Conservation (phyloP, 2,113 vertebrate genomes). For the Neotoma lepida region DNA sequence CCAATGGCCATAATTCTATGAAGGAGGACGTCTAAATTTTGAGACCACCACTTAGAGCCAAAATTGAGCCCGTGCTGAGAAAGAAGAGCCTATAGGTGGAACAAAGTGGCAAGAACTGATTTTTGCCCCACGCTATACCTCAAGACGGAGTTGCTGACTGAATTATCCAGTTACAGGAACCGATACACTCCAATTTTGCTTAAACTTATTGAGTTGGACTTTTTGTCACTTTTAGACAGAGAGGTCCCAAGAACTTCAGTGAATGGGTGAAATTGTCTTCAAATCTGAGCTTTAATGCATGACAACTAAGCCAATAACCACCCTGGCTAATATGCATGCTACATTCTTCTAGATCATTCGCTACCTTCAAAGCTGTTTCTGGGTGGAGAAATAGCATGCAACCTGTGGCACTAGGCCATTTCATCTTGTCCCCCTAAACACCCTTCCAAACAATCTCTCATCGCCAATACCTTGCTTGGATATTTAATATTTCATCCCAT, state of each 20-base stretch:
- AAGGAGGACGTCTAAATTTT: neutral
- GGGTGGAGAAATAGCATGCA: neutral
- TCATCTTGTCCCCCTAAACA: neutral
- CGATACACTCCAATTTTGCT: neutral
- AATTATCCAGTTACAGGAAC: neutral
- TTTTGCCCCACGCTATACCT: neutral
- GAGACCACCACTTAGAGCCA: neutral
- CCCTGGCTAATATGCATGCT: too few species aligned
- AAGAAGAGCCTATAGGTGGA: neutral
- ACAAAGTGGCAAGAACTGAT: neutral
- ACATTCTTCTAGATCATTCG: neutral
- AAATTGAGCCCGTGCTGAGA: neutral
- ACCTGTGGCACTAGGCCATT: neutral
- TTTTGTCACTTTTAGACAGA: conserved; percentile 2
- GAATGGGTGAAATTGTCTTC: conserved; percentile 11
- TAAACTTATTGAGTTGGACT: neutral
- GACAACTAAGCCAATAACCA: neutral
- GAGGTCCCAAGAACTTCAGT: neutral
- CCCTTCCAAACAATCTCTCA: conserved; percentile 8
- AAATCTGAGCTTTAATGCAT: neutral
- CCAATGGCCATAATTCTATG: neutral
- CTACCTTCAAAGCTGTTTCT: neutral
- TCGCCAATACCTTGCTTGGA: neutral
- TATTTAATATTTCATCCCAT: neutral
- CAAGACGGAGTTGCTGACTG: neutral